Evolutionary conservation across 2,888 invertebrate species (phyloP), one percentile per base, ranked within the genome.

Genomic region (Polyploca ridens): DNA sequence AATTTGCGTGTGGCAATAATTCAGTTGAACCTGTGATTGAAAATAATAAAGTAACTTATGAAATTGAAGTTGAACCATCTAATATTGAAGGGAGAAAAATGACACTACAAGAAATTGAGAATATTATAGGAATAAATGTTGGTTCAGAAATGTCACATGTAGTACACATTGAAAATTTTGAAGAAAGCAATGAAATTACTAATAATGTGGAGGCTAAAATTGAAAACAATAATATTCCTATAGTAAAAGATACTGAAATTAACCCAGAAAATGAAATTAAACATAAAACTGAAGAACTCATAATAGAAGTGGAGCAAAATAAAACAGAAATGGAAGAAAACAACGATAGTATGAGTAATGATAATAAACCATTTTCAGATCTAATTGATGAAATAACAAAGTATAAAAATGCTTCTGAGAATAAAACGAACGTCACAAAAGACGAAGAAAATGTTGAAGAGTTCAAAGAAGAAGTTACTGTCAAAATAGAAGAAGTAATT

Each of bases 1-100:
- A 94, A 73, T 94, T 94, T 69, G 93, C 93, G 33, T 94, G 94
- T 70, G 75, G 85, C n/a, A 82, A 81, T 13, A 85, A 83, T 62
- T 73, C 79, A 59, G 71, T 80, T 13, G 77, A 81, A 67, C 70
- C 73, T 59, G 58, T 71, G 46, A 67, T 65, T 33, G 74, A 79
- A 54, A 73, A 69, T 33, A 70, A 75, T 33, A 59, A 58, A 27
- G 33, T 27, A 13, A 35, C 66, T n/a, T 61, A 41, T 19, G 72
- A 74, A 62, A 68, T 67, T 63, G 46, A 64, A 16, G 65, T 62
- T 61, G 64, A 74, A 63, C 63, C 65, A 49, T 63, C 35, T 13
- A 69, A 58, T 62, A 63, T 62, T 44, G 73, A 72, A 19, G 58
- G 66, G 33, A 66, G 64, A 8, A 16, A 61, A 68, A 68, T 33